Percentiles rank a stretch among this genome's conserved stretches.
These are phyloP conservation scores for Acanthosoma haemorrhoidale DNA, from an alignment of 2,888 invertebrate genomes.

Conservation along the genomic window DNA sequence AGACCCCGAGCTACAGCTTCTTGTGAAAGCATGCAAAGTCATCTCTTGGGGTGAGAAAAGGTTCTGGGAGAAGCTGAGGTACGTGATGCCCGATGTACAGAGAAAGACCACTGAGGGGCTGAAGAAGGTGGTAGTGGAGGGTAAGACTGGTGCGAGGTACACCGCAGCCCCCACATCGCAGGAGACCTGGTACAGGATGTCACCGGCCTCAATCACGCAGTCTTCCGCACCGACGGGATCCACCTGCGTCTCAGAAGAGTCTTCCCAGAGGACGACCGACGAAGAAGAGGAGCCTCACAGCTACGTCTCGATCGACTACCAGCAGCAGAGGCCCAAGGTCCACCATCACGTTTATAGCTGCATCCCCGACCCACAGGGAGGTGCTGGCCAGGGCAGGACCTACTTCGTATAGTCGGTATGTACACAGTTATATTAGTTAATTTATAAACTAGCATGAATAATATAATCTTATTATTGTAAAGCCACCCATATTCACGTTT, in stretches of 20 bases:
- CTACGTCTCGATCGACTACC: constrained; percentile 59
- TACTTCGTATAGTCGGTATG: constrained; percentile 42
- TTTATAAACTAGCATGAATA: neutral
- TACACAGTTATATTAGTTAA: neutral
- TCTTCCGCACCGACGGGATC: constrained; percentile 43
- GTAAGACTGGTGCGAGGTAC: constrained; percentile 58
- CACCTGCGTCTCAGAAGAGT: constrained; percentile 44
- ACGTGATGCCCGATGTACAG: constrained; percentile 77
- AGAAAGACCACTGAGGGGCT: constrained; percentile 37
- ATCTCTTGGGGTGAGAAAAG: constrained; percentile 82
- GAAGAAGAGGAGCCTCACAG: constrained; percentile 60
- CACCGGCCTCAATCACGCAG: constrained; percentile 44
- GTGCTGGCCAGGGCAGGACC: constrained; percentile 41
- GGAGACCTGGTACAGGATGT: constrained; percentile 57
- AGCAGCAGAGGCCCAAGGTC: constrained; percentile 40
- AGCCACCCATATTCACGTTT: neutral
- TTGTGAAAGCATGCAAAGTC: constrained; percentile 77
- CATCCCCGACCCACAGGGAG: constrained; percentile 43
- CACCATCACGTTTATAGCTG: constrained; percentile 44
- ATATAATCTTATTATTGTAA: neutral
- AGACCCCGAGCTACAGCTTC: constrained; percentile 81
- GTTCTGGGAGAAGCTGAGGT: constrained; percentile 90
- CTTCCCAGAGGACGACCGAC: constrained; percentile 52
- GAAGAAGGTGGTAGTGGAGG: constrained; percentile 43
- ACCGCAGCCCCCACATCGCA: constrained; percentile 68